These are phyloP conservation scores for Triplophysa bombifrons DNA, from an alignment of 2,797 vertebrate species.

Conservation along the genomic window DNA sequence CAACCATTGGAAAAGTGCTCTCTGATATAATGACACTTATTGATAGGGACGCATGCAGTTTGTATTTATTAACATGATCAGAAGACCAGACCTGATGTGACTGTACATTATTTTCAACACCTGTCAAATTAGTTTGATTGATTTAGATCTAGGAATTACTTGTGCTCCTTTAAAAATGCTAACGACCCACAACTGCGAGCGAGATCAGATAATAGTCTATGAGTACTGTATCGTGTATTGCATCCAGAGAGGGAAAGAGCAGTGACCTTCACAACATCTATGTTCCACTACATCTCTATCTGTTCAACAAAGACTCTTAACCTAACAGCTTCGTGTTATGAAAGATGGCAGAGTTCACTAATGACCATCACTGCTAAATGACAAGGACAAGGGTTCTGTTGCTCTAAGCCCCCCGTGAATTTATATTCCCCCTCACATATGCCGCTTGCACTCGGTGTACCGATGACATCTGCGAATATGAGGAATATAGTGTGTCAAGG, in stretches of 20 bases:
- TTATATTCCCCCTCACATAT: slow-evolving; percentile 35
- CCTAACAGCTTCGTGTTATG: background rate
- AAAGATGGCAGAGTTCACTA: background rate
- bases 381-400: slow-evolving; percentile 1
- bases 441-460: slow-evolving; percentile 24
- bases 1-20: too few relatives aligned
- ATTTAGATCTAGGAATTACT: too few relatives aligned
- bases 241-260: background rate
- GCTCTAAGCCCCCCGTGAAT: slow-evolving; percentile 12
- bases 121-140: too few relatives aligned
- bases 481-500: slow-evolving; percentile 15
- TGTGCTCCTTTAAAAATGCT: too few relatives aligned
- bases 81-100: too few relatives aligned
- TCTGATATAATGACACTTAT: too few relatives aligned
- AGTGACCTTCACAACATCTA: background rate
- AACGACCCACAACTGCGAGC: too few relatives aligned
- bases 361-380: background rate
- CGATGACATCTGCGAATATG: background rate
- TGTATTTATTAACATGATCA: too few relatives aligned
- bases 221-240: too few relatives aligned
- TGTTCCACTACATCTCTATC: slow-evolving; percentile 1
- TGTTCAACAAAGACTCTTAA: slow-evolving; percentile 19
- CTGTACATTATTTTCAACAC: too few relatives aligned
- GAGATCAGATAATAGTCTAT: too few relatives aligned
- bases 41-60: too few relatives aligned